Conservation (phyloP, 2,113 vertebrate genomes). For the Mionectes macconnelli region DNA sequence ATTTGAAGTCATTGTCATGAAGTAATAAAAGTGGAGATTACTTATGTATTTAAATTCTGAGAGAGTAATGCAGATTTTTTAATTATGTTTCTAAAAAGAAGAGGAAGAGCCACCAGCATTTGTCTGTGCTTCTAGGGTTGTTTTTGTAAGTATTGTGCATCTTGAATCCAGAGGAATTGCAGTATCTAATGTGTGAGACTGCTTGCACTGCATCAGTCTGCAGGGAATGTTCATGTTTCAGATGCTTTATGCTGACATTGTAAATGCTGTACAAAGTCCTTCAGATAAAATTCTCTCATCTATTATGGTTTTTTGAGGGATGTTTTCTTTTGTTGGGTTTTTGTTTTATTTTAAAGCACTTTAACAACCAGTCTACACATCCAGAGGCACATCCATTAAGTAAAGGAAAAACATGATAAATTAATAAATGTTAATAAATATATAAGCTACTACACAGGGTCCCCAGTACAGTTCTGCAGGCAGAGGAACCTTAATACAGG, state of each 20-base stretch:
- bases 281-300: constrained; percentile 35
- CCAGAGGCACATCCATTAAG: not conserved
- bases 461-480: not conserved
- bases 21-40: constrained; percentile 92
- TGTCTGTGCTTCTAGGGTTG: constrained; percentile 79
- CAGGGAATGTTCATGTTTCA: constrained; percentile 56
- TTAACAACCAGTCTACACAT: constrained; percentile 8
- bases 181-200: constrained; percentile 40
- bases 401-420: not conserved
- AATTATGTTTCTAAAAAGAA: constrained; percentile 77
- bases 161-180: constrained; percentile 44
- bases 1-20: constrained; percentile 94
- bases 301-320: not conserved
- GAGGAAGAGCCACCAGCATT: constrained; percentile 82
- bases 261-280: constrained; percentile 69
- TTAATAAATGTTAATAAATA: not conserved
- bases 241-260: constrained; percentile 57
- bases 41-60: constrained; percentile 90
- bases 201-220: constrained; percentile 55
- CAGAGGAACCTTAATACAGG: not conserved
- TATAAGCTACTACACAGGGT: not conserved
- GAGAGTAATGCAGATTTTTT: constrained; percentile 76
- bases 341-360: constrained; percentile 60
- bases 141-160: constrained; percentile 68
- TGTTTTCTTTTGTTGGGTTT: not conserved